A percentile compares a stretch with the other conserved stretches of the same genome.
Evolutionary conservation across 2,797 vertebrate genomes (phyloP).

Genomic region (Ctenopoma multispine): DNA sequence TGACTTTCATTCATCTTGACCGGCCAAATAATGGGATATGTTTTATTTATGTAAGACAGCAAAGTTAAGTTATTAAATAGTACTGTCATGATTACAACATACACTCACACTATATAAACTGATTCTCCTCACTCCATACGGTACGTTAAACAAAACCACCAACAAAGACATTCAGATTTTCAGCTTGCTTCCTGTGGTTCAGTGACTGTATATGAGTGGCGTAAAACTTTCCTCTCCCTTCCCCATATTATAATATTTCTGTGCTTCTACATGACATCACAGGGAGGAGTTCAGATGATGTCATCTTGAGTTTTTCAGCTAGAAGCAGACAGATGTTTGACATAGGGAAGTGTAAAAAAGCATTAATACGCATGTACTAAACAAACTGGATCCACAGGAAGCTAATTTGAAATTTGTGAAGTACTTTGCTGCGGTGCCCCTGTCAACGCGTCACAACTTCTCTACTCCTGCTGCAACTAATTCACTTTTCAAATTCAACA

Average conservation of each 20-base stretch:
- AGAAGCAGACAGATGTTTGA: neutral
- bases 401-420: no score
- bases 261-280: no score
- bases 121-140: no score
- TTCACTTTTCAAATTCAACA: constrained; percentile 22
- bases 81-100: neutral
- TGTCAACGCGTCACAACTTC: constrained; percentile 12
- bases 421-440: constrained; percentile 3
- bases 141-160: neutral
- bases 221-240: no score
- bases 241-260: no score
- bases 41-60: constrained; percentile 8
- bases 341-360: no score
- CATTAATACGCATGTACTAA: no score
- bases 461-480: constrained; percentile 21
- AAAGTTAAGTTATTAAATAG: neutral
- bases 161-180: no score
- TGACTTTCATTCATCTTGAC: constrained; percentile 17
- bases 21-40: neutral
- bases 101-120: neutral
- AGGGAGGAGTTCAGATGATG: no score
- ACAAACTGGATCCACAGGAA: no score
- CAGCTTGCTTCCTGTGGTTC: no score
- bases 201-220: no score
- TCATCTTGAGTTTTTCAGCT: neutral